Evolutionary conservation across 2,888 invertebrate genomes (phyloP).

Genomic region (Zaprionus lineosus): DNA sequence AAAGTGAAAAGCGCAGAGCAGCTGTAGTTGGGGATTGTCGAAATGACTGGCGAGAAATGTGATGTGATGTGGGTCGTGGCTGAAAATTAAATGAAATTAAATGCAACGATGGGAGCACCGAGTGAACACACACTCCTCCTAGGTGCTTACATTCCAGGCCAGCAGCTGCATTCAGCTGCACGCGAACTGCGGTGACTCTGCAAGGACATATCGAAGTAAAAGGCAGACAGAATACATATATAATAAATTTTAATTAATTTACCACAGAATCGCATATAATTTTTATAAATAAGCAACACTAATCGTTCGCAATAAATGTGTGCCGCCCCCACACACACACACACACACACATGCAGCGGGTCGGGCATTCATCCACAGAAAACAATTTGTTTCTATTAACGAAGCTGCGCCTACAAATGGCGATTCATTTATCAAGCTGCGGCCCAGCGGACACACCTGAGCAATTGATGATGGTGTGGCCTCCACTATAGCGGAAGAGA

Average conservation of each 20-base stretch:
- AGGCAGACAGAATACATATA: neutral
- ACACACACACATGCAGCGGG: neutral
- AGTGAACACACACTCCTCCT: neutral
- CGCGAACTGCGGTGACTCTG: no score
- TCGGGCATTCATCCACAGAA: no score
- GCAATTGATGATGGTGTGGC: slow-evolving; percentile 64
- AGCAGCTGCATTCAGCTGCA: no score
- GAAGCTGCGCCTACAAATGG: slow-evolving; percentile 74
- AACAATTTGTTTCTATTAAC: slow-evolving; percentile 77
- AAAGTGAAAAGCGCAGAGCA: slow-evolving; percentile 69
- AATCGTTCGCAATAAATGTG: slow-evolving; percentile 47
- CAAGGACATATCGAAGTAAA: no score
- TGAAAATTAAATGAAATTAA: slow-evolving; percentile 73
- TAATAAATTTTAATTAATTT: slow-evolving; percentile 74
- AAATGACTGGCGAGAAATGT: slow-evolving; percentile 66
- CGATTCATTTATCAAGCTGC: slow-evolving; percentile 69
- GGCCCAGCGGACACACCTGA: slow-evolving; percentile 59
- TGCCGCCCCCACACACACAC: slow-evolving; percentile 1
- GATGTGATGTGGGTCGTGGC: slow-evolving; percentile 56
- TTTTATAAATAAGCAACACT: slow-evolving; percentile 73
- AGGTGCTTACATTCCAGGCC: no score
- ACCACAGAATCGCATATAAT: slow-evolving; percentile 48
- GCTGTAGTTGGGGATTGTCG: slow-evolving; percentile 59
- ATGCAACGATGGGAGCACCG: slow-evolving; percentile 56
- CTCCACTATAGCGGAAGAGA: slow-evolving; percentile 27